These are phyloP conservation scores for Thripadectes ignobilis DNA, from an alignment of 2,797 vertebrate genomes.

Conservation along the genomic window DNA sequence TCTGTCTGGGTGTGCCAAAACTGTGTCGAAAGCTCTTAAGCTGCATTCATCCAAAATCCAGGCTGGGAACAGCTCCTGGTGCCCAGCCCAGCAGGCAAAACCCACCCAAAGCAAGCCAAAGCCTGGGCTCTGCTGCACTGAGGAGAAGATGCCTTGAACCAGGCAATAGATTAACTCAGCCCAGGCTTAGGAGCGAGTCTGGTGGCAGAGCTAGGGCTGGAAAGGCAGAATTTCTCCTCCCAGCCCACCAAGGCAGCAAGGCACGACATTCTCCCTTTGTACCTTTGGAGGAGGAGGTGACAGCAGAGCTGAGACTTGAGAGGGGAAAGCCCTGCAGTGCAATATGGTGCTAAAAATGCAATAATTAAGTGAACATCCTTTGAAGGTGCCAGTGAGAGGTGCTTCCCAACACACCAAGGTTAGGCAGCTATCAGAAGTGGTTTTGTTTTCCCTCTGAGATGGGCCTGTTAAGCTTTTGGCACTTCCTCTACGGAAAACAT, in stretches of 20 bases:
- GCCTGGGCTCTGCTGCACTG: background rate
- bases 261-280: background rate
- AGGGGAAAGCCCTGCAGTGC: constrained; percentile 8
- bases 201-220: background rate
- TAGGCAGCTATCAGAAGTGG: constrained; percentile 56
- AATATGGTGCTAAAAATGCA: background rate
- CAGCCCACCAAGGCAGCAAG: background rate
- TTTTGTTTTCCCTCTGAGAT: constrained; percentile 59
- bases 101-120: background rate
- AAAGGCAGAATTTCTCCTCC: background rate
- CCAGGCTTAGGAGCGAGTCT: accelerated
- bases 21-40: accelerated
- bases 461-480: constrained; percentile 40
- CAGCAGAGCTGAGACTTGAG: background rate
- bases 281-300: background rate
- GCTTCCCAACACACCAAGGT: constrained; percentile 45
- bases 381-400: constrained; percentile 8
- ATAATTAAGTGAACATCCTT: constrained; percentile 34
- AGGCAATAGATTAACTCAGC: background rate
- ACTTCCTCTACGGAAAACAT: constrained; percentile 19
- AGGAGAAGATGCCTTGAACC: background rate
- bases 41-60: background rate
- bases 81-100: background rate
- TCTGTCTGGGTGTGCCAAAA: background rate
- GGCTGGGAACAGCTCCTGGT: background rate